A percentile compares a stretch with the other conserved stretches of the same genome.
Conservation (phyloP, 2,888 invertebrate species). For the Marronus borbonicus region DNA sequence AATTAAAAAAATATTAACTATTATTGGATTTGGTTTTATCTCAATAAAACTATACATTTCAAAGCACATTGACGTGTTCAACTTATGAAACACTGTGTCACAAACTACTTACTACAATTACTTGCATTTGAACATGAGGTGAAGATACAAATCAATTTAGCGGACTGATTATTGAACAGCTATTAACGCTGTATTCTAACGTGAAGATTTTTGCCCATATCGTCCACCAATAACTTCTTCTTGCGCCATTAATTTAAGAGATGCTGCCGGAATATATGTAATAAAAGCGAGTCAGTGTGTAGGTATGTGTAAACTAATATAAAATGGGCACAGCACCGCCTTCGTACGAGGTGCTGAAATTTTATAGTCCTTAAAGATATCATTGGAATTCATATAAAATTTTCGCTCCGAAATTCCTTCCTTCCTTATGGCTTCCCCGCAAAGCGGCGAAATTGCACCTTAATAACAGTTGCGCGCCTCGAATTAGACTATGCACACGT, state of each 20-base stretch:
- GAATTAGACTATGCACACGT: slow-evolving; percentile 64
- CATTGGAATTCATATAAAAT: slow-evolving; percentile 51
- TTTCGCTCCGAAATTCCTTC: slow-evolving; percentile 40
- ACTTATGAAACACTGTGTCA: no score
- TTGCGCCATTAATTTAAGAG: slow-evolving; percentile 24
- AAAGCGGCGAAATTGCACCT: slow-evolving; percentile 45
- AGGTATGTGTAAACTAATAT: slow-evolving; percentile 38
- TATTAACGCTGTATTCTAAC: background rate
- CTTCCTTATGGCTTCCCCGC: slow-evolving; percentile 29
- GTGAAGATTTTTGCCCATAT: background rate
- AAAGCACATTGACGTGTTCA: no score
- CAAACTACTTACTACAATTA: no score
- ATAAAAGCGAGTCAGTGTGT: slow-evolving; percentile 20
- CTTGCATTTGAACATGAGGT: no score
- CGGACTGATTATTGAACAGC: background rate
- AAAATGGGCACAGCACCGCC: slow-evolving; percentile 20
- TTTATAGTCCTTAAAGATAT: slow-evolving; percentile 45
- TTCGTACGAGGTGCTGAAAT: slow-evolving; percentile 34
- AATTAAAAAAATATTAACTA: no score
- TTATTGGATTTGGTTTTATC: no score
- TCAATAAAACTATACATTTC: no score
- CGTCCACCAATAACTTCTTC: slow-evolving; percentile 13
- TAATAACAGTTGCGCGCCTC: slow-evolving; percentile 49
- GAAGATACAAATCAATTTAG: slow-evolving; percentile 8
- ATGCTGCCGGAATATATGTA: slow-evolving; percentile 5